Evolutionary conservation across 2,797 vertebrate genomes (phyloP).

Genomic region (Mallotus villosus): DNA sequence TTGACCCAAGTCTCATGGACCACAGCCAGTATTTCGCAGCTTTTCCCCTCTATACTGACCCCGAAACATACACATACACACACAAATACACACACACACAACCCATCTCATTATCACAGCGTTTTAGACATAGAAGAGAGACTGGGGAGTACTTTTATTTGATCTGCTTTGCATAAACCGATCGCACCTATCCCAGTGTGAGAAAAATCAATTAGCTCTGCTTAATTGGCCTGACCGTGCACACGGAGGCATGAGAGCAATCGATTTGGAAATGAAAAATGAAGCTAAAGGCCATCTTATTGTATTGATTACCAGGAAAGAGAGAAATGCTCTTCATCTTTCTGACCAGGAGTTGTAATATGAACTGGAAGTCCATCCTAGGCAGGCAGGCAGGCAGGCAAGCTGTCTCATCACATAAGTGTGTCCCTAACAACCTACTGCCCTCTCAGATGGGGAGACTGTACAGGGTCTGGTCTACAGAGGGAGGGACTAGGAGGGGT

Average conservation of each 20-base stretch:
- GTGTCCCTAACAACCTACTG: too few species aligned
- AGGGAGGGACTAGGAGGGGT: too few species aligned
- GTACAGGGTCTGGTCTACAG: too few species aligned
- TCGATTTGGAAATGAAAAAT: slow-evolving; percentile 79
- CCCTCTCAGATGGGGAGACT: too few species aligned
- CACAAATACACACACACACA: not conserved
- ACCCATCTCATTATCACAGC: slow-evolving; percentile 67
- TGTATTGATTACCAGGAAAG: slow-evolving; percentile 71
- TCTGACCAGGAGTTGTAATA: slow-evolving; percentile 61
- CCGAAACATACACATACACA: not conserved
- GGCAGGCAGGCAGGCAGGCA: too few species aligned
- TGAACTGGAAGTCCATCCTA: slow-evolving; percentile 53
- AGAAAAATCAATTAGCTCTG: slow-evolving; percentile 76
- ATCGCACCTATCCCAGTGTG: slow-evolving; percentile 69
- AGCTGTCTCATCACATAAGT: too few species aligned
- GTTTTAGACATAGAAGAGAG: slow-evolving; percentile 69
- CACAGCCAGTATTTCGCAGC: too few species aligned
- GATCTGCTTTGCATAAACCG: slow-evolving; percentile 79
- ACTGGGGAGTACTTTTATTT: slow-evolving; percentile 69
- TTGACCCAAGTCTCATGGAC: not conserved
- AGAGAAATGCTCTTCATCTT: slow-evolving; percentile 58
- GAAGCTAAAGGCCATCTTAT: slow-evolving; percentile 72
- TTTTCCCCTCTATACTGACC: too few species aligned
- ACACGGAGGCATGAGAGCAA: slow-evolving; percentile 69
- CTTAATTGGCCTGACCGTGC: slow-evolving; percentile 78